Percentiles rank a stretch among this genome's conserved stretches.
These are phyloP conservation scores for Pandemis cinnamomeana DNA, from an alignment of 2,888 invertebrate genomes.

Conservation along the genomic window DNA sequence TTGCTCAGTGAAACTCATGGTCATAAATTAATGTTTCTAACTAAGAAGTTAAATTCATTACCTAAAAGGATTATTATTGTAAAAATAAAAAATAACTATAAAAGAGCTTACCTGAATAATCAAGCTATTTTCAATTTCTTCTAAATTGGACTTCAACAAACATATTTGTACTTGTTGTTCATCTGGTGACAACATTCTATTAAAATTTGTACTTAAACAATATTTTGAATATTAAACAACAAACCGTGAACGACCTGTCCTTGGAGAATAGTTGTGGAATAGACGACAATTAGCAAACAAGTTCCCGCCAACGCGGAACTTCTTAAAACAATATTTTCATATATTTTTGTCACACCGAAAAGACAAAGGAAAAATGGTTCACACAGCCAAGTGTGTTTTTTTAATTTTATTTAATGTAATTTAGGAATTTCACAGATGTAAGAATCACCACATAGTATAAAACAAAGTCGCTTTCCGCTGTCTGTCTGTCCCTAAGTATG, in stretches of 20 bases:
- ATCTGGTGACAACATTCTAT: slow-evolving; percentile 68
- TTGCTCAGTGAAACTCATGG: too few species aligned
- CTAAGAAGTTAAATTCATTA: too few species aligned
- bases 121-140: slow-evolving; percentile 68
- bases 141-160: slow-evolving; percentile 68
- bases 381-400: neutral
- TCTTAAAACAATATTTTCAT: neutral
- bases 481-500: too few species aligned
- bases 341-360: neutral
- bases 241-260: neutral
- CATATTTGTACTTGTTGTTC: slow-evolving; percentile 74
- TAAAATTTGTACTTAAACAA: neutral
- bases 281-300: neutral
- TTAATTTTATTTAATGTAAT: neutral
- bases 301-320: slow-evolving; percentile 25
- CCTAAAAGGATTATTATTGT: too few species aligned
- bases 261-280: neutral
- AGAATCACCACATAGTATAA: too few species aligned
- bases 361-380: neutral
- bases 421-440: too few species aligned
- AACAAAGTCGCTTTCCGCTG: too few species aligned
- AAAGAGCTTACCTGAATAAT: slow-evolving; percentile 59
- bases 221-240: neutral
- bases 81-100: neutral
- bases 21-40: too few species aligned